These are phyloP conservation scores for Allolobophora icterica DNA, from an alignment of 2,888 invertebrate genomes.

Conservation along the genomic window DNA sequence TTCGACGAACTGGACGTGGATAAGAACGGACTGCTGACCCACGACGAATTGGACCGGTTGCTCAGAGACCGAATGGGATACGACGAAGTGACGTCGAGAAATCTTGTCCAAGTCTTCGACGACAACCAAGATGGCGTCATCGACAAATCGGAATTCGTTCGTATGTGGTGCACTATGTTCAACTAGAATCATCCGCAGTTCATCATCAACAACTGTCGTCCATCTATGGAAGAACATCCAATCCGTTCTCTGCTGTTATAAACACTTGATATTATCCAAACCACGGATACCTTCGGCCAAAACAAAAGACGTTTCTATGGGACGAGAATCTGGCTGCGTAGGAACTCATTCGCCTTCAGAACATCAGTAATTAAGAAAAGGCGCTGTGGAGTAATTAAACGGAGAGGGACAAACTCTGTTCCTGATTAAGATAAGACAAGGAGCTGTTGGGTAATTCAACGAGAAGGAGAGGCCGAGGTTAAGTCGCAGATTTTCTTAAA, in stretches of 20 bases:
- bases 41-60: not conserved
- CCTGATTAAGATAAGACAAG: too few relatives aligned
- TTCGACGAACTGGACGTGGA: constrained; percentile 27
- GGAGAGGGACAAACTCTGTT: not conserved
- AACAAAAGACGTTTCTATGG: too few relatives aligned
- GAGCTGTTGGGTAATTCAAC: not conserved
- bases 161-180: constrained; percentile 25
- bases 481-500: not conserved
- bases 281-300: not conserved
- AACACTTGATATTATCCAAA: not conserved
- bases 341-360: too few relatives aligned
- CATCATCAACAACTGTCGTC: too few relatives aligned
- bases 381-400: not conserved
- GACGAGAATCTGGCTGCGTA: too few relatives aligned
- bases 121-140: constrained; percentile 26
- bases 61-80: constrained; percentile 21
- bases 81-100: not conserved
- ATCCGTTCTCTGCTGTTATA: not conserved
- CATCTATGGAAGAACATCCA: not conserved
- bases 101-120: constrained; percentile 13
- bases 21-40: constrained; percentile 20
- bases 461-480: not conserved
- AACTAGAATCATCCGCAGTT: constrained; percentile 23
- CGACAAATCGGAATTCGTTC: constrained; percentile 25
- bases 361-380: not conserved